A percentile compares a stretch with the other conserved stretches of the same genome.
Conservation (phyloP, 1,140 invertebrate species). For the Zaprionus kolodkinae region DNA sequence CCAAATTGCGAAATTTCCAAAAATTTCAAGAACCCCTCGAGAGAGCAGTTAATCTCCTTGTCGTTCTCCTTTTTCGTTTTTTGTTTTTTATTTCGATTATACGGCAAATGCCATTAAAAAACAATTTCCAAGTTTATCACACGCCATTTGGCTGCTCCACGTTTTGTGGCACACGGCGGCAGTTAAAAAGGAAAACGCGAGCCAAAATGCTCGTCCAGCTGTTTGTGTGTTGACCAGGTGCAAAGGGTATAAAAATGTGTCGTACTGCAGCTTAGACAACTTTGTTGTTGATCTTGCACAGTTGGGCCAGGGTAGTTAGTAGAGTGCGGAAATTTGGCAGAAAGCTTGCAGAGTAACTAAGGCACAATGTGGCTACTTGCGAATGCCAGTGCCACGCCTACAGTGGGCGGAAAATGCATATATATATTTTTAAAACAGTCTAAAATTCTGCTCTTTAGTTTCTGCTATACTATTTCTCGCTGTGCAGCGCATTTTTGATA, state of each 20-base stretch:
- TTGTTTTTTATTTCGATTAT: conserved; percentile 40
- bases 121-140: conserved; percentile 54
- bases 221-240: conserved; percentile 6
- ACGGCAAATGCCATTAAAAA: conserved; percentile 56
- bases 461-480: not conserved
- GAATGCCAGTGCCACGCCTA: not conserved
- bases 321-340: not conserved
- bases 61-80: conserved; percentile 7
- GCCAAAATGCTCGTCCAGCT: not conserved
- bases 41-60: conserved; percentile 50
- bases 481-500: not conserved
- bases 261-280: not conserved
- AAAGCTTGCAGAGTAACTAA: not conserved
- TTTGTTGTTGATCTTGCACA: not conserved
- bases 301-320: not conserved
- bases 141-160: conserved; percentile 20
- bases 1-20: conserved; percentile 40
- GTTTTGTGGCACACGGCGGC: conserved; percentile 13
- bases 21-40: conserved; percentile 43
- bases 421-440: not conserved
- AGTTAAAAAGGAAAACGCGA: not conserved
- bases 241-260: not conserved
- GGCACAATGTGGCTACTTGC: too few species aligned
- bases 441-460: not conserved
- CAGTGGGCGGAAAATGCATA: not conserved